Conservation (phyloP, 2,113 vertebrate species). For the Tympanuchus pallidicinctus region DNA sequence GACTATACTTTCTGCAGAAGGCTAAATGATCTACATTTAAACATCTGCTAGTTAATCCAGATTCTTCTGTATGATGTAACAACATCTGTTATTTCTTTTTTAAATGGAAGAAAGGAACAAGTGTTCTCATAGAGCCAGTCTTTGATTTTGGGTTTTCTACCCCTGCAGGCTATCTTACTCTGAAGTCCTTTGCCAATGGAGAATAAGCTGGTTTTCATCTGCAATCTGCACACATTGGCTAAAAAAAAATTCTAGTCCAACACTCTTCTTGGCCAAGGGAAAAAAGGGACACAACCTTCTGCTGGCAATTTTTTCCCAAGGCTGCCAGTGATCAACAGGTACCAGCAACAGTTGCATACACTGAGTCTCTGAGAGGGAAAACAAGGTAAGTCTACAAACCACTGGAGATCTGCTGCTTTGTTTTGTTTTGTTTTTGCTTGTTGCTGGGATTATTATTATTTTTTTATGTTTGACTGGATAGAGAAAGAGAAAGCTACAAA, state of each 20-base stretch:
- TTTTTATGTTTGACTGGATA: background rate
- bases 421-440: background rate
- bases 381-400: background rate
- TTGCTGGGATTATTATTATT: background rate
- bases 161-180: background rate
- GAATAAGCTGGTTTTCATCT: background rate
- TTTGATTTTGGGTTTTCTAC: conserved; percentile 49
- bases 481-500: background rate
- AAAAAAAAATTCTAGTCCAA: background rate
- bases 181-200: conserved; percentile 25
- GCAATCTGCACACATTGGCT: background rate
- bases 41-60: conserved; percentile 6
- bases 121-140: background rate
- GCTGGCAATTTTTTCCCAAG: background rate
- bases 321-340: background rate
- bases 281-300: background rate
- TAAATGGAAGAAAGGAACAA: conserved; percentile 21
- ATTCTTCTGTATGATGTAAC: conserved; percentile 5
- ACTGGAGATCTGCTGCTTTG: background rate
- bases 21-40: background rate
- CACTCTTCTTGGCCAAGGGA: background rate
- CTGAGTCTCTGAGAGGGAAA: background rate
- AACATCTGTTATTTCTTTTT: background rate
- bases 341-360: background rate
- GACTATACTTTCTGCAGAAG: background rate